Evolutionary conservation across 1,140 invertebrate species (phyloP).

Genomic region (Pectinophora gossypiella): DNA sequence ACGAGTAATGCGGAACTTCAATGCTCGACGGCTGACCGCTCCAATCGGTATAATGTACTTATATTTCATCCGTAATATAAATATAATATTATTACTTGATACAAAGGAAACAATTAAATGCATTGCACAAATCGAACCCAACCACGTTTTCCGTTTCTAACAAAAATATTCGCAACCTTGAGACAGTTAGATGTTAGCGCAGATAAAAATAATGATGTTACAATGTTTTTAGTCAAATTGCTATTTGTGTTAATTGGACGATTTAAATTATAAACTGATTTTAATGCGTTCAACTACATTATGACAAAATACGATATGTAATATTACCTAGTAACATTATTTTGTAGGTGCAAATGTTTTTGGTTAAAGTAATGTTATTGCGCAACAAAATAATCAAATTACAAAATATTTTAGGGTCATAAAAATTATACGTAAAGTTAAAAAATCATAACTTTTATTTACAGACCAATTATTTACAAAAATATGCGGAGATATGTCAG

Average conservation of each 20-base stretch:
- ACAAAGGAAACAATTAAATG: slow-evolving; percentile 14
- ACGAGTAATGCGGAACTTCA: slow-evolving; percentile 49
- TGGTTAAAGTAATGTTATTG: no score
- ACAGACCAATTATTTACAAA: slow-evolving; percentile 36
- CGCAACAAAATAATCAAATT: no score
- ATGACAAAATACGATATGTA: no score
- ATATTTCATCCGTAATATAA: background rate
- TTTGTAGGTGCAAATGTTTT: no score
- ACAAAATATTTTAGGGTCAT: no score
- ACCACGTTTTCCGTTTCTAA: background rate
- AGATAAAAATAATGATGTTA: background rate
- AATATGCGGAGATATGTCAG: background rate
- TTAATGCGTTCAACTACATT: no score
- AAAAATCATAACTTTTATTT: slow-evolving; percentile 19
- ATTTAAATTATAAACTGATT: background rate
- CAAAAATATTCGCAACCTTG: slow-evolving; percentile 4
- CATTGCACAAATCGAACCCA: slow-evolving; percentile 7
- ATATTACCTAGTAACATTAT: no score
- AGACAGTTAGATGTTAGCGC: background rate
- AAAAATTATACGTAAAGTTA: no score
- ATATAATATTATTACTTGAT: background rate
- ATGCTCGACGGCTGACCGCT: slow-evolving; percentile 23
- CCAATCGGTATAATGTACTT: slow-evolving; percentile 6
- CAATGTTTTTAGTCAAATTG: background rate
- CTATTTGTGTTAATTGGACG: slow-evolving; percentile 9